Conservation (phyloP, 2,888 invertebrate species). For the Xestobium rufovillosum region DNA sequence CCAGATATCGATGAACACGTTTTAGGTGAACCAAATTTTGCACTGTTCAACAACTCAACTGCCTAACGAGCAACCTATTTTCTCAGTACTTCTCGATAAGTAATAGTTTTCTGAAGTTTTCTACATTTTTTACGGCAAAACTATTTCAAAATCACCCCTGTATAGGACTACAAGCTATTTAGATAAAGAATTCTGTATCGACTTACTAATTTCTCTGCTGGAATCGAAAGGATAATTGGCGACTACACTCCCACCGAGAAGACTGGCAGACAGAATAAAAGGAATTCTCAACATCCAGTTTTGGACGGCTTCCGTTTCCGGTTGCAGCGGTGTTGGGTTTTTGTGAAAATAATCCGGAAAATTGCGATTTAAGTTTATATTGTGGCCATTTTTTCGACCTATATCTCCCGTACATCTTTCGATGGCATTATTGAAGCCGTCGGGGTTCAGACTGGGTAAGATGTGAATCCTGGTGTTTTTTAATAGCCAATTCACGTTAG, state of each 20-base stretch:
- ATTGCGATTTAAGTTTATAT: slow-evolving; percentile 50
- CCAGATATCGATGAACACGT: too few relatives aligned
- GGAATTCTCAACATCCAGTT: slow-evolving; percentile 50
- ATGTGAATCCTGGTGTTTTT: slow-evolving; percentile 63
- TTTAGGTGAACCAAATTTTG: too few relatives aligned
- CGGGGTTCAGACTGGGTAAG: slow-evolving; percentile 69
- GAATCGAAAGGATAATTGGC: slow-evolving; percentile 65
- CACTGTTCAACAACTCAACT: too few relatives aligned
- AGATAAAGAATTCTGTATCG: slow-evolving; percentile 4
- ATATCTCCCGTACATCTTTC: slow-evolving; percentile 30
- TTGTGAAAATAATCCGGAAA: slow-evolving; percentile 53
- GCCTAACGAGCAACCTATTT: too few relatives aligned
- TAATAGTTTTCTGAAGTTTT: too few relatives aligned
- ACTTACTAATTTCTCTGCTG: slow-evolving; percentile 39
- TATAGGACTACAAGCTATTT: neutral
- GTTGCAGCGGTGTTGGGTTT: slow-evolving; percentile 43
- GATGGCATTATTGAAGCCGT: slow-evolving; percentile 50
- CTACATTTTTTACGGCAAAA: too few relatives aligned
- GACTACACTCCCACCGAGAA: slow-evolving; percentile 61
- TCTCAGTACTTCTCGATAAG: neutral
- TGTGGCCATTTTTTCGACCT: slow-evolving; percentile 33
- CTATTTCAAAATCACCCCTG: too few relatives aligned
- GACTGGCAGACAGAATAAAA: slow-evolving; percentile 56
- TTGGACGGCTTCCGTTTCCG: slow-evolving; percentile 52
- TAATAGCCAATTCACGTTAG: slow-evolving; percentile 50